Percentiles rank a stretch among this genome's conserved stretches.
These are phyloP conservation scores for Alethe diademata DNA, from an alignment of 2,113 vertebrate genomes.

Conservation along the genomic window DNA sequence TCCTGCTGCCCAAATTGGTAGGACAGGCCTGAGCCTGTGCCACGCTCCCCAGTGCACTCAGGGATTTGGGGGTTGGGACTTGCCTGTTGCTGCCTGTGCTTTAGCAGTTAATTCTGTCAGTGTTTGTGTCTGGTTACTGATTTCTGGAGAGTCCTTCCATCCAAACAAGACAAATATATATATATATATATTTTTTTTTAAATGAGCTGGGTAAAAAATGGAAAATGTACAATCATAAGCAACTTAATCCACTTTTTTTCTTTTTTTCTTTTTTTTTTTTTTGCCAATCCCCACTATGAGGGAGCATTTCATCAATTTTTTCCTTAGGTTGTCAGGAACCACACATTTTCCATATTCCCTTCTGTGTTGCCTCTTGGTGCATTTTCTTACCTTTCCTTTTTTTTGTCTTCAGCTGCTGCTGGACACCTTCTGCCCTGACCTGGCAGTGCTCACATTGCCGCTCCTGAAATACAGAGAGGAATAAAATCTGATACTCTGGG, in stretches of 20 bases:
- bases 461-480: not conserved
- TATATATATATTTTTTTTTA: not conserved
- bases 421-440: not conserved
- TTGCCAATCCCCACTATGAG: not conserved
- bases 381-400: not conserved
- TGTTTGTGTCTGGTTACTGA: not conserved
- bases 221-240: not conserved
- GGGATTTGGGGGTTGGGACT: not conserved
- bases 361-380: not conserved
- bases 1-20: not conserved
- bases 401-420: not conserved
- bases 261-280: not conserved
- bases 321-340: not conserved
- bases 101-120: not conserved
- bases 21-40: not conserved
- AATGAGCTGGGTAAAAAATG: not conserved
- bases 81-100: not conserved
- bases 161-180: not conserved
- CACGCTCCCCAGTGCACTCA: accelerated
- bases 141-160: not conserved
- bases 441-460: not conserved
- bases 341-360: not conserved
- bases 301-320: accelerated
- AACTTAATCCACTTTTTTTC: not conserved
- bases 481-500: not conserved